Percentiles rank a stretch among this genome's conserved stretches.
phyloP scores from a whole-genome alignment of 2,797 vertebrate genomes.

The Leptatherina wallacei region DNA sequence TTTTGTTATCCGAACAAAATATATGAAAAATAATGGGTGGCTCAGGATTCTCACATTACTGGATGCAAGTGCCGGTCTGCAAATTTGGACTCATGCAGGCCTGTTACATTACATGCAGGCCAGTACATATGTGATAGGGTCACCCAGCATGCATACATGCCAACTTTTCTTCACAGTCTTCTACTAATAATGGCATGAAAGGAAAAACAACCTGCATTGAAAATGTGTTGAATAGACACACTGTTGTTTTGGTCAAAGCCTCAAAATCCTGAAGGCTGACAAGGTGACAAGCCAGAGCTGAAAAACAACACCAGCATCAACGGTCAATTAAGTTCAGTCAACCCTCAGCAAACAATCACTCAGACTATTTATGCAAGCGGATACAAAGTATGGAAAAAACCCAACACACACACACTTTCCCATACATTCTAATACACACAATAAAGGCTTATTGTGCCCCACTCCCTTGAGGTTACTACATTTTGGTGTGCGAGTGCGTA shows the following conservation, averaged over 20 bases:
- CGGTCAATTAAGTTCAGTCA: constrained; percentile 19
- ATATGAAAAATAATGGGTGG: background rate
- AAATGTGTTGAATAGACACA: constrained; percentile 37
- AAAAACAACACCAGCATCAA: constrained; percentile 20
- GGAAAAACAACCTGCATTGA: constrained; percentile 25
- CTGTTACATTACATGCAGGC: background rate
- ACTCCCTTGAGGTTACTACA: constrained; percentile 23
- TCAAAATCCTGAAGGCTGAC: constrained; percentile 20
- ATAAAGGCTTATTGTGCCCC: constrained; percentile 39
- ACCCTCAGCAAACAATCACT: constrained; percentile 36
- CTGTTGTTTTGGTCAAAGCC: constrained; percentile 14
- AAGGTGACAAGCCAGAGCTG: constrained; percentile 21
- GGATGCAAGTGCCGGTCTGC: background rate
- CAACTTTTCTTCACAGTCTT: background rate
- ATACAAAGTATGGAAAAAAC: constrained; percentile 27
- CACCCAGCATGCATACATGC: background rate
- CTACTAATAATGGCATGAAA: constrained; percentile 14
- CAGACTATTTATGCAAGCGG: constrained; percentile 19
- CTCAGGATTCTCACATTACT: background rate
- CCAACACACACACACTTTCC: constrained; percentile 19
- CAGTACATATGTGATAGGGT: background rate
- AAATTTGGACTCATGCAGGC: background rate
- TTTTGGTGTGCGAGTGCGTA: constrained; percentile 26
- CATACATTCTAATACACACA: constrained; percentile 35
- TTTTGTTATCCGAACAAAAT: background rate